phyloP scores from a whole-genome alignment of 2,888 invertebrate genomes.

The Sclerodermus sp. region DNA sequence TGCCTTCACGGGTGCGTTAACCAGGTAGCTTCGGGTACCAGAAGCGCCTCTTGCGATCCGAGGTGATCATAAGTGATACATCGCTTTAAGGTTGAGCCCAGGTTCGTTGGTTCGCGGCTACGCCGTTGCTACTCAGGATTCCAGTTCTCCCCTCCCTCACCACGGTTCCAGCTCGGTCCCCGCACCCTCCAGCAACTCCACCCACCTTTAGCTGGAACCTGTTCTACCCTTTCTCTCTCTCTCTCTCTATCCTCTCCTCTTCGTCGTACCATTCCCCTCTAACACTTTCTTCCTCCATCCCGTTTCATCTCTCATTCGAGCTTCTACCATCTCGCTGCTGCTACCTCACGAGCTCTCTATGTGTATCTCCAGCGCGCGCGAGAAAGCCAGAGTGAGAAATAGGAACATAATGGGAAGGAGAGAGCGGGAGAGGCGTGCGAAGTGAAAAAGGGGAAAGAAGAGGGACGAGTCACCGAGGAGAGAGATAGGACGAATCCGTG shows the following conservation, averaged over 20 bases:
- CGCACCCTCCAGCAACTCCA: constrained; percentile 35
- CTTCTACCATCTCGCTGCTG: constrained; percentile 5
- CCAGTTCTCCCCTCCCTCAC: constrained; percentile 50
- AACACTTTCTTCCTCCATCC: constrained; percentile 22
- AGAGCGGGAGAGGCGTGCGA: constrained; percentile 12
- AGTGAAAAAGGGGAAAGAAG: constrained; percentile 9
- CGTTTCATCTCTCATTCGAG: constrained; percentile 19
- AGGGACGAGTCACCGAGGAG: neutral
- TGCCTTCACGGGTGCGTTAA: too few species aligned
- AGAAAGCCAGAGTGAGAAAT: constrained; percentile 12
- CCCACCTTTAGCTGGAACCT: constrained; percentile 46
- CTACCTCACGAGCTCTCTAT: constrained; percentile 10
- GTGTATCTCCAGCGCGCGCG: constrained; percentile 28
- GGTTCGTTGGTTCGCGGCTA: constrained; percentile 54
- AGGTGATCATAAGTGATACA: constrained; percentile 40
- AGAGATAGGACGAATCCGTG: constrained; percentile 33
- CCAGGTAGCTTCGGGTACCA: too few species aligned
- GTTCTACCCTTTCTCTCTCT: constrained; percentile 44
- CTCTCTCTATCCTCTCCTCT: neutral
- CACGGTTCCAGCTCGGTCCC: constrained; percentile 9
- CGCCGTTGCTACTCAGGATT: constrained; percentile 58
- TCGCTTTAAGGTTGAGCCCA: constrained; percentile 55
- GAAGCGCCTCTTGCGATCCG: too few species aligned
- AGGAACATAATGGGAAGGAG: constrained; percentile 5
- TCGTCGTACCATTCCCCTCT: constrained; percentile 1